Evolutionary conservation across 2,888 invertebrate genomes (phyloP).

Genomic region (Drosophila mulleri): DNA sequence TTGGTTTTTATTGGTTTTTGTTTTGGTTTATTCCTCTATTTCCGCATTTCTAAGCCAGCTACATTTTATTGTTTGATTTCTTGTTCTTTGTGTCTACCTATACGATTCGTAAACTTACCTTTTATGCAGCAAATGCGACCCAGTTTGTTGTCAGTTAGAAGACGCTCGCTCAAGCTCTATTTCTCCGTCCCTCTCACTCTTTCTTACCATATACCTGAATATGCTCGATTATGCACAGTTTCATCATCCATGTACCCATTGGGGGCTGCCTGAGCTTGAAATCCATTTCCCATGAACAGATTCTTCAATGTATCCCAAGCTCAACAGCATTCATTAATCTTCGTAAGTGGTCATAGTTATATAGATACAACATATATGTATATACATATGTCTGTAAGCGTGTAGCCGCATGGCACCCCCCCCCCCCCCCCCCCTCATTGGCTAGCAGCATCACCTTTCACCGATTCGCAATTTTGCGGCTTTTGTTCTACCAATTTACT

Average conservation of each 20-base stretch:
- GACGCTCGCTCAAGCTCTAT: not conserved
- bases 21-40: conserved; percentile 15
- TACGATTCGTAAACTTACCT: conserved; percentile 46
- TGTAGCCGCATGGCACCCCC: conserved; percentile 26
- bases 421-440: too few species aligned
- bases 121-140: conserved; percentile 27
- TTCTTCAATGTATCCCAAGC: conserved; percentile 31
- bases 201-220: not conserved
- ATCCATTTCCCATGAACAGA: conserved; percentile 56
- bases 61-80: conserved; percentile 36
- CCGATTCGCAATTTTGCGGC: conserved; percentile 21
- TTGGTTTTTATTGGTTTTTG: conserved; percentile 29
- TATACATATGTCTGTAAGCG: too few species aligned
- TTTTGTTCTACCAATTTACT: conserved; percentile 72
- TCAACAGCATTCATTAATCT: conserved; percentile 66
- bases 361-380: conserved; percentile 4
- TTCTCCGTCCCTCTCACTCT: not conserved
- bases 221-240: conserved; percentile 36
- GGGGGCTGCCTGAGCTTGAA: not conserved
- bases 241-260: conserved; percentile 21
- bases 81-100: conserved; percentile 43
- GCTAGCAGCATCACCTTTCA: too few species aligned
- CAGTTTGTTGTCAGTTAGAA: conserved; percentile 22
- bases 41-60: conserved; percentile 45
- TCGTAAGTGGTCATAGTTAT: conserved; percentile 25